A percentile compares a stretch with the other conserved stretches of the same genome.
phyloP scores from a whole-genome alignment of 2,888 invertebrate genomes.

The Drosophila paracracens region DNA sequence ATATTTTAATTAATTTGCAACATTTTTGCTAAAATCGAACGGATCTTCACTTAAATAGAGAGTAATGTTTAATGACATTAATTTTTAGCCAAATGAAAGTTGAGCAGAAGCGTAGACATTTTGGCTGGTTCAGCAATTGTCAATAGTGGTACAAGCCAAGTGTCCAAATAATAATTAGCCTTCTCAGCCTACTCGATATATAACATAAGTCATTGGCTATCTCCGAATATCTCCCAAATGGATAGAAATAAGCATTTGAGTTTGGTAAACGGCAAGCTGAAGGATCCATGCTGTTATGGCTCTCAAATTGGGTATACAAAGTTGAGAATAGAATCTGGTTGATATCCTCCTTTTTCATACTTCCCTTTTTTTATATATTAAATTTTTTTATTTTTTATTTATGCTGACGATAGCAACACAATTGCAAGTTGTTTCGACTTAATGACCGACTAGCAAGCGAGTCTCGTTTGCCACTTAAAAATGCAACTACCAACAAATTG shows the following conservation, averaged over 20 bases:
- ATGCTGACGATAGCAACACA: constrained; percentile 15
- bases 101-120: neutral
- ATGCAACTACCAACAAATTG: constrained; percentile 69
- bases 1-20: neutral
- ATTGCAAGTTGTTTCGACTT: constrained; percentile 38
- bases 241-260: neutral
- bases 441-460: constrained; percentile 61
- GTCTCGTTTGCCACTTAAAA: constrained; percentile 68
- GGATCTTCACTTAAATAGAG: neutral
- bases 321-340: neutral
- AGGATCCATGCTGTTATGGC: neutral
- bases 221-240: neutral
- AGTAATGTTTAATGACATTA: neutral
- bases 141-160: too few relatives aligned
- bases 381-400: neutral
- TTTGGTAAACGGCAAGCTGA: neutral
- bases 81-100: neutral
- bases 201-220: neutral
- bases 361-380: neutral
- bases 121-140: neutral
- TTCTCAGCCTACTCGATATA: neutral
- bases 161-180: too few relatives aligned
- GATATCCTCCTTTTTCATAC: neutral
- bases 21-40: neutral
- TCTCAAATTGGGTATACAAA: neutral